Conservation (phyloP, 2,888 invertebrate genomes). For the Cheilosia grossa region DNA sequence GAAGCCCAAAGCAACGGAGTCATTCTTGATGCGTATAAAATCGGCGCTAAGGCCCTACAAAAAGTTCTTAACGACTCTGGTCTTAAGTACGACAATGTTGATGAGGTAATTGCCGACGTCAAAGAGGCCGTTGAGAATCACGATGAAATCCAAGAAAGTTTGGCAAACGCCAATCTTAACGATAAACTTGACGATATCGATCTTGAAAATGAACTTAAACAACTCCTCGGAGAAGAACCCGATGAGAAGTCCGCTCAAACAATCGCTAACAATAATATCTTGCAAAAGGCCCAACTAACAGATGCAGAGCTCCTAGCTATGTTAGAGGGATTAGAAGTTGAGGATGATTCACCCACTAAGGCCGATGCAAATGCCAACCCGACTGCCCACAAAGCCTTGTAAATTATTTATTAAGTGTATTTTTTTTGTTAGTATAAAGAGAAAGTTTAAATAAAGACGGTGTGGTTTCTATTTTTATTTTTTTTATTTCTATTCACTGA, state of each 20-base stretch:
- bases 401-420: neutral
- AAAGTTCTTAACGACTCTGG: constrained; percentile 86
- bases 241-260: constrained; percentile 9
- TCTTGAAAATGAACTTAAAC: constrained; percentile 87
- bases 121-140: constrained; percentile 86
- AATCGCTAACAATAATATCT: constrained; percentile 22
- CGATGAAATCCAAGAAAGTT: constrained; percentile 85
- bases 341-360: constrained; percentile 76
- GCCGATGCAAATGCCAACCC: constrained; percentile 48
- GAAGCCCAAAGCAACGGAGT: constrained; percentile 85
- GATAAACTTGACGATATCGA: constrained; percentile 86
- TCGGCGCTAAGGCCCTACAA: constrained; percentile 88
- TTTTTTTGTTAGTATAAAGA: neutral
- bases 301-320: constrained; percentile 80
- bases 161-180: constrained; percentile 83
- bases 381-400: neutral
- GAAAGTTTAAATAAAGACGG: constrained; percentile 9
- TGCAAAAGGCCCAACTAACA: constrained; percentile 75
- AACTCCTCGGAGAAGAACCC: constrained; percentile 83
- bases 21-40: constrained; percentile 86
- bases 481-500: constrained; percentile 46
- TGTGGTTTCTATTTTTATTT: constrained; percentile 7
- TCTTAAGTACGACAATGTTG: constrained; percentile 88
- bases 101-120: constrained; percentile 89
- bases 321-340: constrained; percentile 79